Percentiles rank a stretch among this genome's conserved stretches.
phyloP scores from a whole-genome alignment of 2,797 vertebrate genomes.

The Lutjanus campechanus region DNA sequence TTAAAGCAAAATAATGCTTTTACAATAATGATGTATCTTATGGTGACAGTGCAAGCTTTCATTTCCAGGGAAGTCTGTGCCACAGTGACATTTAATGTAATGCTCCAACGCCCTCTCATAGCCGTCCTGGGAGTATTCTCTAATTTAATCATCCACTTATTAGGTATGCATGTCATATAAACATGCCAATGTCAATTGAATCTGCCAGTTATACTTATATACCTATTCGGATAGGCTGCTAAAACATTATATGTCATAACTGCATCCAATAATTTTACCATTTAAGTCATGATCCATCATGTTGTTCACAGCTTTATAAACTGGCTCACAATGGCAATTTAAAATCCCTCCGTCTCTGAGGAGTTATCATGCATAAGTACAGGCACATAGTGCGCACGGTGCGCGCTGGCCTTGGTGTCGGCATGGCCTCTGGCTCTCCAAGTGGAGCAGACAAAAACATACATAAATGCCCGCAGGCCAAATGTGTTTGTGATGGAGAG shows the following conservation, averaged over 20 bases:
- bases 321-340: conserved; percentile 1
- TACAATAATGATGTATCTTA: conserved; percentile 8
- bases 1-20: background rate
- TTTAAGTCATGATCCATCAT: conserved; percentile 18
- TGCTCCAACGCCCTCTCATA: conserved; percentile 8
- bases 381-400: conserved; percentile 17
- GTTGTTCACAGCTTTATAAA: conserved; percentile 22
- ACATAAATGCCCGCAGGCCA: conserved; percentile 60
- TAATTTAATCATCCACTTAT: conserved; percentile 33
- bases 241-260: conserved; percentile 19
- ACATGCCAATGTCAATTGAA: conserved; percentile 20
- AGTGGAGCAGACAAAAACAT: conserved; percentile 54
- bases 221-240: conserved; percentile 5
- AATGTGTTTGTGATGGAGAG: conserved; percentile 59
- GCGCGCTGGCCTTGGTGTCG: conserved; percentile 54
- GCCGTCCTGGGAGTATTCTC: conserved; percentile 10
- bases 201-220: background rate
- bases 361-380: conserved; percentile 45
- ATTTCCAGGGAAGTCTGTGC: conserved; percentile 10
- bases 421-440: conserved; percentile 67
- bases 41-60: background rate
- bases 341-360: conserved; percentile 26
- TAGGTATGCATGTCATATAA: conserved; percentile 33
- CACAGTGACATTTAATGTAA: conserved; percentile 37
- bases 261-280: background rate